Evolutionary conservation across 2,888 invertebrate genomes (phyloP).

Genomic region (Pandemis cinnamomeana): DNA sequence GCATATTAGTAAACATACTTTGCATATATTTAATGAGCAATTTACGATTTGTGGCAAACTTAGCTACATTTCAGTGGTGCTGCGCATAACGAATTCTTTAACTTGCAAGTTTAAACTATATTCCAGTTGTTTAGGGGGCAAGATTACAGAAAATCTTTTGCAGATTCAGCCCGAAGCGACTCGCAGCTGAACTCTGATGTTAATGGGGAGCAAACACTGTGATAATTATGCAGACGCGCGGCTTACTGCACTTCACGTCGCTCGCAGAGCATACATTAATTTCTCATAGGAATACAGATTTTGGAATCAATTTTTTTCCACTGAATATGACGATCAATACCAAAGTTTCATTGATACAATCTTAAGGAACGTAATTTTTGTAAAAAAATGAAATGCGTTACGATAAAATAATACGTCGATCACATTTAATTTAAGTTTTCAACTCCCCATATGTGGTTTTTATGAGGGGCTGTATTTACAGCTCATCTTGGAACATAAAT

Average conservation of each 20-base stretch:
- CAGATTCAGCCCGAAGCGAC: conserved; percentile 50
- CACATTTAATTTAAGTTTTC: not conserved
- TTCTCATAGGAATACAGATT: conserved; percentile 6
- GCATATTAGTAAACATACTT: too few species aligned
- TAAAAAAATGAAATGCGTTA: not conserved
- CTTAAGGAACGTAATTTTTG: too few species aligned
- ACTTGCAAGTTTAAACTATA: conserved; percentile 10
- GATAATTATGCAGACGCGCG: conserved; percentile 62
- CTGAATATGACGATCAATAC: not conserved
- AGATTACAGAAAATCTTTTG: conserved; percentile 49
- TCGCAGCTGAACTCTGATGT: conserved; percentile 55
- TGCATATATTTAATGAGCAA: too few species aligned
- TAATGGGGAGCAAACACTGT: conserved; percentile 63
- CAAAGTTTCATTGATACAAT: not conserved
- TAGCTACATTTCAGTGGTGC: too few species aligned
- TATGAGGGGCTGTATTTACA: not conserved
- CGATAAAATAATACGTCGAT: not conserved
- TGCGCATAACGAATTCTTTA: not conserved
- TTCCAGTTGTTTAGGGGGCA: conserved; percentile 29
- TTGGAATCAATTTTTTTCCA: not conserved
- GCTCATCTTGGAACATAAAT: not conserved
- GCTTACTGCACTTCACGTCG: conserved; percentile 46
- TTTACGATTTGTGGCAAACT: too few species aligned
- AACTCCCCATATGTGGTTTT: not conserved
- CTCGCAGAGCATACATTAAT: not conserved